phyloP scores from a whole-genome alignment of 2,113 vertebrate species.

The Cyrtonyx montezumae region DNA sequence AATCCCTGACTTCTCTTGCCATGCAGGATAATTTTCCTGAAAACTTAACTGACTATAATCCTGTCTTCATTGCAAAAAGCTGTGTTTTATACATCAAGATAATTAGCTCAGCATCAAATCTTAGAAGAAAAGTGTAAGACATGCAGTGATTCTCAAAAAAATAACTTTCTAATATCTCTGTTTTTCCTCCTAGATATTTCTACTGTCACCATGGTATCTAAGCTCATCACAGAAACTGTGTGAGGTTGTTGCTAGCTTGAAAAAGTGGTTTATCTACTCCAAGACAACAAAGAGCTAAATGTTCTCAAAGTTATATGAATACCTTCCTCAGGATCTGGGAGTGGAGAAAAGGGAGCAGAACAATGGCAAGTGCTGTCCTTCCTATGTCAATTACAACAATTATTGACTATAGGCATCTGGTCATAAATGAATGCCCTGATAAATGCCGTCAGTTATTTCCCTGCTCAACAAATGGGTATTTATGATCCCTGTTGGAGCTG shows the following conservation, averaged over 20 bases:
- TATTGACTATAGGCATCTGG: neutral
- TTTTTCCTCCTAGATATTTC: conserved; percentile 31
- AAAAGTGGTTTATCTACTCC: neutral
- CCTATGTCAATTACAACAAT: neutral
- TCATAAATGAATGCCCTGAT: neutral
- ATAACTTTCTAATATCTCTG: conserved; percentile 21
- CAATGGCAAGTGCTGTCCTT: neutral
- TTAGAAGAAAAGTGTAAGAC: neutral
- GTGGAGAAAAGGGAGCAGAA: neutral
- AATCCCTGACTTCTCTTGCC: neutral
- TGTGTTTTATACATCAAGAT: neutral
- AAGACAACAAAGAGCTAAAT: conserved; percentile 10
- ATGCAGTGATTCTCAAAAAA: neutral
- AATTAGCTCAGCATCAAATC: neutral
- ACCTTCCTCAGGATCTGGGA: neutral
- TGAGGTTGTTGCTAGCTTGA: conserved; percentile 1
- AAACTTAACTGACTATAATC: neutral
- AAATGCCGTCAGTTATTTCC: neutral
- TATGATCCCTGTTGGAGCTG: neutral
- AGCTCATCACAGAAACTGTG: neutral
- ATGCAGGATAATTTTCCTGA: neutral
- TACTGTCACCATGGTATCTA: conserved; percentile 32
- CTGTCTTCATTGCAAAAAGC: neutral
- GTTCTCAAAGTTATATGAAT: neutral
- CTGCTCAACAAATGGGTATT: neutral